Percentiles rank a stretch among this genome's conserved stretches.
These are phyloP conservation scores for Smutsia gigantea DNA, from an alignment of 2,797 vertebrate genomes.

Conservation along the genomic window DNA sequence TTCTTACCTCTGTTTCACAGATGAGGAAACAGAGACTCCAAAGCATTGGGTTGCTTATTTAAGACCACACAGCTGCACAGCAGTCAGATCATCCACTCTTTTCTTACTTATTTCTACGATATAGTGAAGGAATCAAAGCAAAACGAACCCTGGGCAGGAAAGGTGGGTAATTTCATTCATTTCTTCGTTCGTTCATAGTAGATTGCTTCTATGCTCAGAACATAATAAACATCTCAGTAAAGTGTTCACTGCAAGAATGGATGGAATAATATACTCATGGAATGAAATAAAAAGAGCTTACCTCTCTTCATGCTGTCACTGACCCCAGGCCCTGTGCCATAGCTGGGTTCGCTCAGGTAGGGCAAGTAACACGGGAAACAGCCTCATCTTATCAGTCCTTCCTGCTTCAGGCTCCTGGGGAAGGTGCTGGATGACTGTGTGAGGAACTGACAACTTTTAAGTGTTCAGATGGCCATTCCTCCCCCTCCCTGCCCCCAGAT, in stretches of 20 bases:
- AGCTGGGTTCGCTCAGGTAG: background rate
- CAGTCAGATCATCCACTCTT: background rate
- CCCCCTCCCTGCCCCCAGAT: too few species aligned
- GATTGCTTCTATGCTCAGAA: background rate
- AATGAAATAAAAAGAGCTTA: background rate
- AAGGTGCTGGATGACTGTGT: background rate
- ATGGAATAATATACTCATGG: background rate
- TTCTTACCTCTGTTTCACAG: background rate
- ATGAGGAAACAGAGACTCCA: background rate
- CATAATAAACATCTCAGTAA: background rate
- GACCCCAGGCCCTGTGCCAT: background rate
- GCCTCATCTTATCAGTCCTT: background rate
- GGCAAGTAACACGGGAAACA: background rate
- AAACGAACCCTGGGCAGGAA: background rate
- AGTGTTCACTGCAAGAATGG: background rate
- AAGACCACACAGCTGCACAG: background rate
- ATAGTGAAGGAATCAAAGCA: background rate
- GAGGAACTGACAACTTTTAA: background rate
- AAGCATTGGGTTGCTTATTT: background rate
- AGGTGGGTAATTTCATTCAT: background rate
- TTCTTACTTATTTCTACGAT: background rate
- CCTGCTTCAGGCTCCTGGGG: background rate
- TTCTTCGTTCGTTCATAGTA: background rate
- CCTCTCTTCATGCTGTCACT: background rate
- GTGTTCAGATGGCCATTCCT: background rate